phyloP scores from a whole-genome alignment of 2,113 vertebrate species.

The Ceuthmochares aereus region DNA sequence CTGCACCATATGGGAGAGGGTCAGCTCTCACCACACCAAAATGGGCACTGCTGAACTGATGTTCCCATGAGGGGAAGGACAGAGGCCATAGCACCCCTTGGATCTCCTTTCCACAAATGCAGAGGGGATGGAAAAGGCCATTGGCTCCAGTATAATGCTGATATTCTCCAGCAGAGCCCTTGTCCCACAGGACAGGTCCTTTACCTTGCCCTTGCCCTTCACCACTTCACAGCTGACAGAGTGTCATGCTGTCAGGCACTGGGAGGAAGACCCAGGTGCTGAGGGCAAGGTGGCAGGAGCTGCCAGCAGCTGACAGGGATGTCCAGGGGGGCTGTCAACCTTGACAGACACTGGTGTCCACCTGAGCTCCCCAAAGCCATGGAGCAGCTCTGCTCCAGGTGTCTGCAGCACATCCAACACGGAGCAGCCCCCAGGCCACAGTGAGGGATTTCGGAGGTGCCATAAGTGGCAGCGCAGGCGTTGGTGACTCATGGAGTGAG shows the following conservation, averaged over 20 bases:
- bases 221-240: background rate
- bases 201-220: background rate
- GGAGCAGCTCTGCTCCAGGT: background rate
- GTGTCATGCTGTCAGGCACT: fast-evolving
- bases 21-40: background rate
- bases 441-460: fast-evolving
- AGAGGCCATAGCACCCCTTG: background rate
- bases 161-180: background rate
- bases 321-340: fast-evolving
- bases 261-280: background rate
- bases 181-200: background rate
- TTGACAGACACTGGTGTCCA: fast-evolving
- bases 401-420: fast-evolving
- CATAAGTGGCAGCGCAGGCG: background rate
- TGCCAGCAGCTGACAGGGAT: background rate
- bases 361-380: background rate
- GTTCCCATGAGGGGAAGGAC: background rate
- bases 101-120: background rate
- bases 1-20: background rate
- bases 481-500: slow-evolving; percentile 38
- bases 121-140: background rate
- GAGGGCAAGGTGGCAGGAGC: background rate
- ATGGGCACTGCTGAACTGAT: background rate
- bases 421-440: background rate
- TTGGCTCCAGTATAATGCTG: background rate